phyloP scores from a whole-genome alignment of 2,797 vertebrate genomes.

The Arctocebus calabarensis region DNA sequence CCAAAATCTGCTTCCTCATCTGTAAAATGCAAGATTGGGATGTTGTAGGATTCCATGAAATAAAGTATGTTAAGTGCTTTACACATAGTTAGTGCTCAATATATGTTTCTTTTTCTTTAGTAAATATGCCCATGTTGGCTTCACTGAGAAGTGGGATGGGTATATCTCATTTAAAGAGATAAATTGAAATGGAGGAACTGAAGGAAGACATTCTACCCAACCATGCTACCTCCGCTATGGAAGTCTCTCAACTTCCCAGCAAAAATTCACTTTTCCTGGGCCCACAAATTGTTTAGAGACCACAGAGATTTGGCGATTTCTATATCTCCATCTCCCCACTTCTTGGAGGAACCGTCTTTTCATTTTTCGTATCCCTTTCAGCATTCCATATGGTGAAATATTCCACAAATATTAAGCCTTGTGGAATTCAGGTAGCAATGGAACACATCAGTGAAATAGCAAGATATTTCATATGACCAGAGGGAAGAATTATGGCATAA shows the following conservation, averaged over 20 bases:
- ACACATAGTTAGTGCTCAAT: not conserved
- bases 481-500: not conserved
- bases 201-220: not conserved
- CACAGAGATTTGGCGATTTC: not conserved
- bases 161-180: not conserved
- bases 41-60: not conserved
- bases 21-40: not conserved
- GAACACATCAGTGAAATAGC: not conserved
- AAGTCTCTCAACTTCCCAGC: not conserved
- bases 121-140: not conserved
- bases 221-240: not conserved
- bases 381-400: not conserved
- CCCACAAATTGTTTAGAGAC: not conserved
- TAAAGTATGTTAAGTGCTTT: not conserved
- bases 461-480: not conserved
- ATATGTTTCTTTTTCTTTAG: constrained; percentile 9
- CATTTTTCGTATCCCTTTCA: not conserved
- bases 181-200: too few relatives aligned
- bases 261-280: not conserved
- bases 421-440: not conserved
- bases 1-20: not conserved
- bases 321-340: not conserved
- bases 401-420: not conserved
- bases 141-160: not conserved
- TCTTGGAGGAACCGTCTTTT: not conserved